phyloP scores from a whole-genome alignment of 2,797 vertebrate species.

The Sebastes kiyomatsui region DNA sequence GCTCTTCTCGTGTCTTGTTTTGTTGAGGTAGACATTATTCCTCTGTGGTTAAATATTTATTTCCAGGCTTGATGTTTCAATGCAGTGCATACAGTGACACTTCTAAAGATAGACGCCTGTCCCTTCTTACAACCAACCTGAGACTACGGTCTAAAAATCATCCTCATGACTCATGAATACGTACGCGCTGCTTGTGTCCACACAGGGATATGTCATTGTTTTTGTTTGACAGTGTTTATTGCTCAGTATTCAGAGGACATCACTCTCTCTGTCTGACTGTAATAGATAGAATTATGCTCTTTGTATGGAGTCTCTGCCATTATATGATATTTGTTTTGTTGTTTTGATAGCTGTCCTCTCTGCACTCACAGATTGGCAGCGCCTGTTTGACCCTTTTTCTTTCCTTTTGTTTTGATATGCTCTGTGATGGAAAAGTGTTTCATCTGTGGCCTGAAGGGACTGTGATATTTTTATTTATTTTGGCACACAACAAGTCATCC shows the following conservation, averaged over 20 bases:
- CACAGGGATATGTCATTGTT: constrained; percentile 11
- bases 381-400: constrained; percentile 23
- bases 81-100: constrained; percentile 3
- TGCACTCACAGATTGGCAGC: constrained; percentile 22
- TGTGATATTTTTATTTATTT: constrained; percentile 47
- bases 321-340: constrained; percentile 33
- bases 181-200: constrained; percentile 7
- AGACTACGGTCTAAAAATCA: constrained; percentile 41
- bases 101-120: constrained; percentile 51
- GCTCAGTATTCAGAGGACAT: constrained; percentile 40
- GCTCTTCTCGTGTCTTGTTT: background rate
- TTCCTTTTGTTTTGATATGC: constrained; percentile 38
- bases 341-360: constrained; percentile 51
- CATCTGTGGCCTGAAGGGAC: constrained; percentile 18
- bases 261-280: constrained; percentile 2
- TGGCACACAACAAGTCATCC: constrained; percentile 2
- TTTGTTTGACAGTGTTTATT: constrained; percentile 21
- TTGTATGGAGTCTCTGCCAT: constrained; percentile 27
- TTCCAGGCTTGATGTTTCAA: constrained; percentile 31
- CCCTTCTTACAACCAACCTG: constrained; percentile 27
- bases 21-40: constrained; percentile 18
- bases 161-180: constrained; percentile 44
- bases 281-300: constrained; percentile 32
- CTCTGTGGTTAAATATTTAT: constrained; percentile 53
- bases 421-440: constrained; percentile 32